Conservation (phyloP, 1,140 invertebrate species). For the Nymphalis io region DNA sequence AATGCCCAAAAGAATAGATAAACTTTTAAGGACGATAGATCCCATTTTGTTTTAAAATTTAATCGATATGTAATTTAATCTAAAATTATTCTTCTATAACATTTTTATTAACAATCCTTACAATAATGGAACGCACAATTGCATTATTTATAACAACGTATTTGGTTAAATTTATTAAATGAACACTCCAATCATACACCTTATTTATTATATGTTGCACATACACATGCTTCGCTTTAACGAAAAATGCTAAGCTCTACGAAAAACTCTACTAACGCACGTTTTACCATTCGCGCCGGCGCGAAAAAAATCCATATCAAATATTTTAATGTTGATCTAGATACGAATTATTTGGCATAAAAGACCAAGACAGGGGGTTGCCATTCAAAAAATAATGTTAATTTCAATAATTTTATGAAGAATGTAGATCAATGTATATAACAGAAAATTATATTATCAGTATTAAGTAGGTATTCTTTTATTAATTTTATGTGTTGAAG, state of each 20-base stretch:
- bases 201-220: background rate
- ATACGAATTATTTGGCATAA: slow-evolving; percentile 33
- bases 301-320: slow-evolving; percentile 55
- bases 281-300: slow-evolving; percentile 49
- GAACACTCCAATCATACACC: background rate
- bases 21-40: slow-evolving; percentile 93
- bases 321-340: slow-evolving; percentile 42
- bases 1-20: slow-evolving; percentile 94
- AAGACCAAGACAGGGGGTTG: slow-evolving; percentile 8
- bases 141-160: background rate
- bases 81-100: background rate
- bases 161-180: background rate
- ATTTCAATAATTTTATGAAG: slow-evolving; percentile 18
- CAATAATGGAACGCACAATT: background rate
- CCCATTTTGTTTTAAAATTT: slow-evolving; percentile 63
- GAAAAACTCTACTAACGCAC: slow-evolving; percentile 21
- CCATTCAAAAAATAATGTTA: slow-evolving; percentile 19
- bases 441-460: no score
- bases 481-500: no score
- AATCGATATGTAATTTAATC: slow-evolving; percentile 6
- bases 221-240: background rate
- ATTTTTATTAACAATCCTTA: slow-evolving; percentile 2
- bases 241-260: slow-evolving; percentile 10
- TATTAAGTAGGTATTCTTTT: no score
- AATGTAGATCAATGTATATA: slow-evolving; percentile 1